phyloP scores from a whole-genome alignment of 2,797 vertebrate species.

The Crax fasciolata region DNA sequence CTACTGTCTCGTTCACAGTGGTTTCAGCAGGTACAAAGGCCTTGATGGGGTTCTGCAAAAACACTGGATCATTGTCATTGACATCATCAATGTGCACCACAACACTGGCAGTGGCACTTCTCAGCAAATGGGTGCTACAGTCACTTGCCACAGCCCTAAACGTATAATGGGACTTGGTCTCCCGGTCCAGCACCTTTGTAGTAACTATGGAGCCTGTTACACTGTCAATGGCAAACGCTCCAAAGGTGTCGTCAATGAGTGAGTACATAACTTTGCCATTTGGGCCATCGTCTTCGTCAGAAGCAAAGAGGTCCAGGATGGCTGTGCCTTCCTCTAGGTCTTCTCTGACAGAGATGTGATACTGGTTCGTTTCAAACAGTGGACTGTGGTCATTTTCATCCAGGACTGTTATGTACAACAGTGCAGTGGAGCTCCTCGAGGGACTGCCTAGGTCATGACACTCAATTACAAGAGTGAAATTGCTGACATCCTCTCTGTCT shows the following conservation, averaged over 20 bases:
- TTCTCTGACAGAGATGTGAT: conserved; percentile 88
- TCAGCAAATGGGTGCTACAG: conserved; percentile 81
- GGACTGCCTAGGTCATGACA: conserved; percentile 87
- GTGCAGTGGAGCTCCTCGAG: conserved; percentile 82
- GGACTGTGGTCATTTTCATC: conserved; percentile 94
- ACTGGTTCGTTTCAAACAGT: conserved; percentile 83
- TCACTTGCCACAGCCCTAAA: conserved; percentile 90
- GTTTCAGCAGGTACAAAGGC: conserved; percentile 81
- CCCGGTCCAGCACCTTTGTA: conserved; percentile 86
- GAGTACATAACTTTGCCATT: conserved; percentile 89
- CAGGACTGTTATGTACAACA: conserved; percentile 86
- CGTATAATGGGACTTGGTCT: conserved; percentile 84
- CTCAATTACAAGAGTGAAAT: conserved; percentile 88
- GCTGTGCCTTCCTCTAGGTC: conserved; percentile 83
- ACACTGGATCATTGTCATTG: conserved; percentile 91
- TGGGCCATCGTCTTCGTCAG: conserved; percentile 87
- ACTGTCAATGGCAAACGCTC: conserved; percentile 86
- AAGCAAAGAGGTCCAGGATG: conserved; percentile 85
- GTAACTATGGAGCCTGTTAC: conserved; percentile 84
- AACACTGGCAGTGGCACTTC: conserved; percentile 85
- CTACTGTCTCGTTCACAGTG: conserved; percentile 80
- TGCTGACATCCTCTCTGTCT: conserved; percentile 89
- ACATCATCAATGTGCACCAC: conserved; percentile 88
- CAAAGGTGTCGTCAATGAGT: conserved; percentile 85
- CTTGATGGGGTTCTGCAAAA: conserved; percentile 85